phyloP scores from a whole-genome alignment of 2,797 vertebrate species.

The Chelmon rostratus region DNA sequence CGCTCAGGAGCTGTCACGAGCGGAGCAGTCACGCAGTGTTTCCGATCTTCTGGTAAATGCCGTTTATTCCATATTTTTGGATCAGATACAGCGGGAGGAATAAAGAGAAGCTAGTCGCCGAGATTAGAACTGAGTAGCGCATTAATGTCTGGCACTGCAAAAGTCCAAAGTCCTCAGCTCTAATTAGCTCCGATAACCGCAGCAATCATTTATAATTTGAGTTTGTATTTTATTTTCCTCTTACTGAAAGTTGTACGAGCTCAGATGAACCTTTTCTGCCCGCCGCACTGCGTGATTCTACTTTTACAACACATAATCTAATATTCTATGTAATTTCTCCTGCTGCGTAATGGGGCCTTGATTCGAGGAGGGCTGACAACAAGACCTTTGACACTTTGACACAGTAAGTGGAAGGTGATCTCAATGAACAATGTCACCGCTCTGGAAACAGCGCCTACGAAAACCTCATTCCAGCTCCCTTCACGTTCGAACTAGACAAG shows the following conservation, averaged over 20 bases:
- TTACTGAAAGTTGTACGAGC: conserved; percentile 13
- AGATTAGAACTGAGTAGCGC: conserved; percentile 43
- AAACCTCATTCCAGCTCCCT: conserved; percentile 59
- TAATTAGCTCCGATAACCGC: conserved; percentile 52
- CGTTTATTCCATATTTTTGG: conserved; percentile 36
- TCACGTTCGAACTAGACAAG: conserved; percentile 70
- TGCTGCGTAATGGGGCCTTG: conserved; percentile 20
- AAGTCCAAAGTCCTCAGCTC: conserved; percentile 40
- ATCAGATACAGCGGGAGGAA: conserved; percentile 33
- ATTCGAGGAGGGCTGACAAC: conserved; percentile 54
- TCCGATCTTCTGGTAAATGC: conserved; percentile 10
- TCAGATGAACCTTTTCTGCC: conserved; percentile 27
- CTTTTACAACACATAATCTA: conserved; percentile 31
- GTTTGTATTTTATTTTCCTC: conserved; percentile 55
- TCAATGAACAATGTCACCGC: conserved; percentile 67
- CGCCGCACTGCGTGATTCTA: background rate
- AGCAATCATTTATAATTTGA: conserved; percentile 38
- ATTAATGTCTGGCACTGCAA: conserved; percentile 43
- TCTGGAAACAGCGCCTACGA: conserved; percentile 59
- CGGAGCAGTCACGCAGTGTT: background rate
- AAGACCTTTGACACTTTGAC: conserved; percentile 72
- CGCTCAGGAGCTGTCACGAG: conserved; percentile 32
- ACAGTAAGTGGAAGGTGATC: conserved; percentile 72
- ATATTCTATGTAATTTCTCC: conserved; percentile 37
- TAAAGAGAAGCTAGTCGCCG: conserved; percentile 24